Evolutionary conservation across 2,888 invertebrate genomes (phyloP).

Genomic region (Standfussiana lucernea): DNA sequence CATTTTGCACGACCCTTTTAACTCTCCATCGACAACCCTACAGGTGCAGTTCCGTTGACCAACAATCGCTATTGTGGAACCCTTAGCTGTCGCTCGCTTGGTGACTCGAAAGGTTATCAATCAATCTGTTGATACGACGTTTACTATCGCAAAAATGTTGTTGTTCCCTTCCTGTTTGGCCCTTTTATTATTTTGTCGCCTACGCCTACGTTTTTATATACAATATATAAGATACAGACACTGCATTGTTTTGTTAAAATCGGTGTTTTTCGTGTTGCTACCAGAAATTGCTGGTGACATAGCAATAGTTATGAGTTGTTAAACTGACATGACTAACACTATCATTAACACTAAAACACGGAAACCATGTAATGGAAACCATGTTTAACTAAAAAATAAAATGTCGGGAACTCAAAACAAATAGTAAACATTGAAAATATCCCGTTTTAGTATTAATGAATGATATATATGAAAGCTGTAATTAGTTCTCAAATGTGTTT

Average conservation of each 20-base stretch:
- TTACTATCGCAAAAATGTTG: conserved; percentile 63
- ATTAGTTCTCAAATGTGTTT: background rate
- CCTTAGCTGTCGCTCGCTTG: conserved; percentile 25
- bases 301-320: no score
- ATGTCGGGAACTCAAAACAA: no score
- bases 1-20: background rate
- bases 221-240: no score
- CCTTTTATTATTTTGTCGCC: conserved; percentile 70
- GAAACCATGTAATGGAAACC: no score
- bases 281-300: background rate
- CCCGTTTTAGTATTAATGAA: no score
- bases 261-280: background rate
- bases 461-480: no score
- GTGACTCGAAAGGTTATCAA: conserved; percentile 70
- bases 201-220: background rate
- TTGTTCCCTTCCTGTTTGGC: conserved; percentile 60
- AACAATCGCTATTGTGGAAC: conserved; percentile 41
- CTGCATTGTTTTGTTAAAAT: background rate
- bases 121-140: conserved; percentile 72
- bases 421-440: no score
- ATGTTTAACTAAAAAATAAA: no score
- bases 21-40: conserved; percentile 12
- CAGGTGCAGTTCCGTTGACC: conserved; percentile 9
- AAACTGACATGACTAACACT: no score
- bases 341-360: no score